Percentiles rank a stretch among this genome's conserved stretches.
phyloP scores from a whole-genome alignment of 92 coral and sea anemone species.

The Phenganax stokvisi region DNA sequence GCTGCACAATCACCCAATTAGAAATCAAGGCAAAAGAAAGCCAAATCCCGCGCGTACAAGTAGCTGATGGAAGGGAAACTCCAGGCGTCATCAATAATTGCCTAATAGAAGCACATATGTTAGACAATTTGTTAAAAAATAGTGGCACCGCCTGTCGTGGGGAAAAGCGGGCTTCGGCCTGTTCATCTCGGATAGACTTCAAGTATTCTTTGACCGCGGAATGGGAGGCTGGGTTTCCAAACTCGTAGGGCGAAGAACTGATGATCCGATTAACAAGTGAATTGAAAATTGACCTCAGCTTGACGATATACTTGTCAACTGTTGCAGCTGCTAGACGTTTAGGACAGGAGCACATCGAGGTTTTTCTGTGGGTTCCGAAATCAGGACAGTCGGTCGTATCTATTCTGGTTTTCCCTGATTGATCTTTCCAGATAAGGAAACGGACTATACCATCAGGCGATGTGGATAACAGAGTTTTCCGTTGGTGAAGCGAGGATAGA shows the following conservation, averaged over 20 bases:
- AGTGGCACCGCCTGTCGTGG: conserved; percentile 53
- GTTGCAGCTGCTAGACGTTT: conserved; percentile 56
- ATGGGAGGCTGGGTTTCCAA: conserved; percentile 49
- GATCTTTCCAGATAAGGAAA: background rate
- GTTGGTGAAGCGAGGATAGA: background rate
- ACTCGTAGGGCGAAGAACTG: too few species aligned
- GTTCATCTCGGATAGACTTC: conserved; percentile 43
- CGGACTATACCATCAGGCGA: background rate
- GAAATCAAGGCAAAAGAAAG: conserved; percentile 44
- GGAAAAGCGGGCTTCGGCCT: conserved; percentile 46
- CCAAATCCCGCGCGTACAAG: conserved; percentile 47
- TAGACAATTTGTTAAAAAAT: conserved; percentile 48
- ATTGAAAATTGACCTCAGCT: conserved; percentile 35
- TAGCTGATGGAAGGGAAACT: conserved; percentile 36
- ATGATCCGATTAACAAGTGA: too few species aligned
- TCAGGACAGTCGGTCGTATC: conserved; percentile 30
- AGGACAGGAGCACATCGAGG: conserved; percentile 46
- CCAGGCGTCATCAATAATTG: background rate
- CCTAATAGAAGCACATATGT: background rate
- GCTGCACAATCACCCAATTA: conserved; percentile 51
- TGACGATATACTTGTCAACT: conserved; percentile 44
- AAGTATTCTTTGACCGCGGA: conserved; percentile 28
- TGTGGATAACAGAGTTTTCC: background rate
- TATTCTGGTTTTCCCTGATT: conserved; percentile 25
- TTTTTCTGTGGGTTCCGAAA: conserved; percentile 17